These are phyloP conservation scores for Dicroscelio sp. DNA, from an alignment of 2,888 invertebrate genomes.

Conservation along the genomic window DNA sequence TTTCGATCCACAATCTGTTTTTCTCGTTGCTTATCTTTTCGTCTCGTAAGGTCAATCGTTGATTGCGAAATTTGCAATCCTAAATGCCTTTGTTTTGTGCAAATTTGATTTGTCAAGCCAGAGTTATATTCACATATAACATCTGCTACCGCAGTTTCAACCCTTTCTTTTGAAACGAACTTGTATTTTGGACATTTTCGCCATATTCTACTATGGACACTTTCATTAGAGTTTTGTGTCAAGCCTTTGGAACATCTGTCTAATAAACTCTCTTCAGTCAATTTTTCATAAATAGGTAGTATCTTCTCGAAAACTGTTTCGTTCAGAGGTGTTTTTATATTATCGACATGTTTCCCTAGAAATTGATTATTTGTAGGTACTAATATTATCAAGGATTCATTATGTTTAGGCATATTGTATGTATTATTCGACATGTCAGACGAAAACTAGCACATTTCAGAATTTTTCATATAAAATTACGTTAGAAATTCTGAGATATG, in stretches of 20 bases:
- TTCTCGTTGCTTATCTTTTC: conserved; percentile 20
- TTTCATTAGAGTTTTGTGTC: conserved; percentile 31
- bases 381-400: neutral
- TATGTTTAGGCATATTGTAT: neutral
- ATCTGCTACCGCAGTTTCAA: conserved; percentile 30
- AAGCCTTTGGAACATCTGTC: conserved; percentile 34
- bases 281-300: conserved; percentile 39
- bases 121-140: conserved; percentile 29
- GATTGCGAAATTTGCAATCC: conserved; percentile 5
- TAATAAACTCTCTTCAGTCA: conserved; percentile 43
- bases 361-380: conserved; percentile 2
- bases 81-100: conserved; percentile 8
- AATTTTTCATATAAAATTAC: no score
- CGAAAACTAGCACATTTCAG: no score
- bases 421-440: no score
- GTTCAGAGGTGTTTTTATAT: conserved; percentile 25
- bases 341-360: conserved; percentile 28
- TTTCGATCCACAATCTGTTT: conserved; percentile 27
- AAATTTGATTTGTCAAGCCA: conserved; percentile 6
- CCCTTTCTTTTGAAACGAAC: conserved; percentile 25
- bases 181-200: conserved; percentile 31
- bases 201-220: conserved; percentile 20
- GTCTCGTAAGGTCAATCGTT: conserved; percentile 15
- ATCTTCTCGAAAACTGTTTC: conserved; percentile 34
- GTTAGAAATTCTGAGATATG: no score